Evolutionary conservation across 2,888 invertebrate species (phyloP).

Genomic region (Biston stratarius): DNA sequence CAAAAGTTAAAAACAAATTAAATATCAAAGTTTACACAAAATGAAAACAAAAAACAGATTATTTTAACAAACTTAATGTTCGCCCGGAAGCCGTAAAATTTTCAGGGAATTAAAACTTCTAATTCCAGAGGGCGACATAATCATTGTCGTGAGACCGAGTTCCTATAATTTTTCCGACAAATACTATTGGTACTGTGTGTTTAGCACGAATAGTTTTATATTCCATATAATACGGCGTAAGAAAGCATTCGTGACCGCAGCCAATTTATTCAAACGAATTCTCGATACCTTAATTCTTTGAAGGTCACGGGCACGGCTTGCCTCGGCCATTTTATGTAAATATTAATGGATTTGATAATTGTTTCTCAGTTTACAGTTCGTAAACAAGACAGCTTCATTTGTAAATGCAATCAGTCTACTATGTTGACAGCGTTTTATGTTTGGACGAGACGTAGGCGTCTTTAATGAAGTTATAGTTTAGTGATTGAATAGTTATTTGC

Average conservation of each 20-base stretch:
- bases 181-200: constrained; percentile 26
- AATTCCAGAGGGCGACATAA: constrained; percentile 9
- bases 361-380: constrained; percentile 21
- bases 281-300: constrained; percentile 7
- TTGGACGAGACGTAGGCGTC: constrained; percentile 11
- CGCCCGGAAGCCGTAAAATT: constrained; percentile 8
- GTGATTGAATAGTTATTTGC: constrained; percentile 2
- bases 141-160: constrained; percentile 11
- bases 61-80: background rate
- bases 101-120: constrained; percentile 16
- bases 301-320: constrained; percentile 20
- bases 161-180: constrained; percentile 15
- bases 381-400: constrained; percentile 29
- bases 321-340: constrained; percentile 15
- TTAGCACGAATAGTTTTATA: constrained; percentile 30
- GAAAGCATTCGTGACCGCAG: constrained; percentile 24
- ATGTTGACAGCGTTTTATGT: constrained; percentile 29
- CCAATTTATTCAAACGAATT: constrained; percentile 14
- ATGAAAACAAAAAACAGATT: constrained; percentile 12
- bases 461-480: constrained; percentile 8
- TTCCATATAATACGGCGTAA: constrained; percentile 8
- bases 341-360: constrained; percentile 28
- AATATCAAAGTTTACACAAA: constrained; percentile 3
- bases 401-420: constrained; percentile 18
- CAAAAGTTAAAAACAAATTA: background rate